Base-by-base conservation (phyloP, 1,140 invertebrate genomes). In the Zaprionus inermis region DNA sequence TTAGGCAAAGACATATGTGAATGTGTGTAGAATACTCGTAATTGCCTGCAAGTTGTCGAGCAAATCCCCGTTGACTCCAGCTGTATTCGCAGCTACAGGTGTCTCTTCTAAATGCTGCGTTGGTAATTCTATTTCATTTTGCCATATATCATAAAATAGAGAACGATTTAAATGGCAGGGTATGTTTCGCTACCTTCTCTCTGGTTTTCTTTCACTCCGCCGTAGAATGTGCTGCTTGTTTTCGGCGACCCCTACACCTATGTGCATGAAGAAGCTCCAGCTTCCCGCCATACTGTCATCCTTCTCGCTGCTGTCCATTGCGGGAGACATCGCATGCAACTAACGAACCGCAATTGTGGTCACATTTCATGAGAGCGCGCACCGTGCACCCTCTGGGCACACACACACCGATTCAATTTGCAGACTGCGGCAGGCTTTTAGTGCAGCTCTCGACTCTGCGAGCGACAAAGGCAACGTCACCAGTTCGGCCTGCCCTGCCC, bases 341-440 rank as follows among this genome's bases (percentile, higher is more conserved):
- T 88, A 88, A 88, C 84, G 84, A 88, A 89, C 84, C 84, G 84
- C 84, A 89, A 89, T 89, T 89, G 84, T 81, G 84, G 84, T 89
- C 84, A 88, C 84, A 88, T 89, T 88, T 89, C 84, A 89, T 81
- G 84, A 89, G 84, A 83, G 80, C 80, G 71, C 65, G 73, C 80
- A 80, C 81, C 74, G 38, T 16, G 67, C 79, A 69, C 69, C 83
- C 79, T 49, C 76, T 54, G 65, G 83, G 64, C 76, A 66, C 34
- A 49, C 51, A 66, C 24, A 67, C 36, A 66, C 63, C 79, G 84
- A 88, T 88, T 88, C 83, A 88, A 88, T 88, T 88, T 88, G 79
- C 79, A 78, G 84, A 69, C 64, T 83, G 70, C 70, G 83, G 88
- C 83, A 88, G 83, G 83, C 83, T 88, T 88, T 88, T 88, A 88